Percentiles rank a stretch among this genome's conserved stretches.
These are phyloP conservation scores for Siderastrea radians DNA, from an alignment of 92 coral and sea anemone species.

Conservation along the genomic window DNA sequence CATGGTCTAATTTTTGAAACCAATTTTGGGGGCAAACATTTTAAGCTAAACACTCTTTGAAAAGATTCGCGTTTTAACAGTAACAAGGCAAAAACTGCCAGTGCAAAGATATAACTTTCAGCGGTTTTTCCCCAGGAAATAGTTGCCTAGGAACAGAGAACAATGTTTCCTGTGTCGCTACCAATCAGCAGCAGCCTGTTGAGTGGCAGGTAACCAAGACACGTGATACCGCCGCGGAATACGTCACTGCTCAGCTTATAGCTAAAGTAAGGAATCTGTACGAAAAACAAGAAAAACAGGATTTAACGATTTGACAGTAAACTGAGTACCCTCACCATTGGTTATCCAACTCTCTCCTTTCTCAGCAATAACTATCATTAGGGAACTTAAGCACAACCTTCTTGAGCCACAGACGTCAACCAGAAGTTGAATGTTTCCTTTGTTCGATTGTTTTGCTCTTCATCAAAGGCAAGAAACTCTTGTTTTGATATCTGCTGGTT, in stretches of 20 bases:
- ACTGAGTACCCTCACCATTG: too few species aligned
- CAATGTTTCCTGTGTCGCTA: slow-evolving; percentile 92
- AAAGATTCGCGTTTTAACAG: too few species aligned
- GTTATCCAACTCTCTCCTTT: background rate
- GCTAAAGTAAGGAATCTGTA: slow-evolving; percentile 80
- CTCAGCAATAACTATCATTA: background rate
- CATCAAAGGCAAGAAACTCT: too few species aligned
- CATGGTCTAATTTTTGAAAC: too few species aligned
- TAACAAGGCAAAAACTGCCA: background rate
- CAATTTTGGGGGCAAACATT: too few species aligned
- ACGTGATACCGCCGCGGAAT: slow-evolving; percentile 92
- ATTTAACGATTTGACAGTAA: background rate
- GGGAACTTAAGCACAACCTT: too few species aligned
- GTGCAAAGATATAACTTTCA: background rate
- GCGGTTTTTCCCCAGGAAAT: background rate
- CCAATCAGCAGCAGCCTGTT: slow-evolving; percentile 88
- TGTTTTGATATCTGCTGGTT: too few species aligned
- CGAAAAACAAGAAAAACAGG: background rate
- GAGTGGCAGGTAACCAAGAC: slow-evolving; percentile 91
- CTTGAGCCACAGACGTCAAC: too few species aligned
- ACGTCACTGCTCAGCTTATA: slow-evolving; percentile 85
- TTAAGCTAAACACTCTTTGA: too few species aligned
- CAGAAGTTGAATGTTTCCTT: too few species aligned
- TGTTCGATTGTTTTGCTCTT: too few species aligned
- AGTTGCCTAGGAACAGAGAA: slow-evolving; percentile 80